Evolutionary conservation across 2,888 invertebrate species (phyloP).

Genomic region (Lamellibrachia columna): DNA sequence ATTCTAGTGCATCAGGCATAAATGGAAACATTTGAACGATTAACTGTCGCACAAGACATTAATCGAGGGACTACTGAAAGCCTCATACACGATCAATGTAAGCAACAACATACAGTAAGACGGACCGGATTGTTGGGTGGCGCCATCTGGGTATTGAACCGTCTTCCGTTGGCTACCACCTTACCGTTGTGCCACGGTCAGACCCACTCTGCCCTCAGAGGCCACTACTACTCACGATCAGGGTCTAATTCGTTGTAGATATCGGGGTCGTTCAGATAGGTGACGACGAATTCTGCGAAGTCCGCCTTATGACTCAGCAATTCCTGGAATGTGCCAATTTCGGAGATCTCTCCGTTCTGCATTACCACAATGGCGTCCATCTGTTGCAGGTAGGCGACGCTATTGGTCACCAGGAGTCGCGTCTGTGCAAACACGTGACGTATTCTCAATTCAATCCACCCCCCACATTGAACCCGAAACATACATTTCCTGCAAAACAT

Average conservation of each 20-base stretch:
- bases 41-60: no score
- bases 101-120: no score
- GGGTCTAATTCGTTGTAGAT: slow-evolving; percentile 14
- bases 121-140: no score
- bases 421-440: slow-evolving; percentile 28
- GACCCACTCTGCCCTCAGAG: background rate
- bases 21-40: no score
- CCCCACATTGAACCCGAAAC: no score
- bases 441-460: no score
- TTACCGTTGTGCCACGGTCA: background rate
- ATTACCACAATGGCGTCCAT: slow-evolving; percentile 32
- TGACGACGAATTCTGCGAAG: slow-evolving; percentile 35
- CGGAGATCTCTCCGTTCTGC: slow-evolving; percentile 28
- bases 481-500: no score
- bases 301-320: slow-evolving; percentile 31
- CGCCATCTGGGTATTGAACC: no score
- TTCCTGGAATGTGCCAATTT: slow-evolving; percentile 32
- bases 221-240: background rate
- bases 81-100: no score
- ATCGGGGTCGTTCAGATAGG: slow-evolving; percentile 30
- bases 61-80: no score
- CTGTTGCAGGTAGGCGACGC: slow-evolving; percentile 31
- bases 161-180: no score
- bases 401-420: slow-evolving; percentile 35
- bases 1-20: no score